Conservation (phyloP, 1,140 invertebrate genomes). For the Lepidurus packardi region DNA sequence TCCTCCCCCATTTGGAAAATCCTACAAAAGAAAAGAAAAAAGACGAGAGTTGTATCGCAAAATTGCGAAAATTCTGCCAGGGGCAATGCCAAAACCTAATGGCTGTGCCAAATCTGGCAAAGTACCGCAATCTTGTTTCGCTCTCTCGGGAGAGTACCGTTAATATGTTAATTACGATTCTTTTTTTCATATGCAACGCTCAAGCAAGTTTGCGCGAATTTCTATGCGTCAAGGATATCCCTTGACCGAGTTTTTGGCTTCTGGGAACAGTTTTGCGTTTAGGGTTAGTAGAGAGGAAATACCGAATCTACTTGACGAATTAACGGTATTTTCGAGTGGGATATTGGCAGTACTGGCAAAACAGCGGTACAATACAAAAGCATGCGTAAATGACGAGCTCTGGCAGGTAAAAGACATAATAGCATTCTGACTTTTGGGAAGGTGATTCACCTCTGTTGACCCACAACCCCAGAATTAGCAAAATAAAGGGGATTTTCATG, state of each 20-base stretch:
- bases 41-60: neutral
- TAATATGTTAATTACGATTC: neutral
- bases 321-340: neutral
- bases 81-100: neutral
- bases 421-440: neutral
- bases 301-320: neutral
- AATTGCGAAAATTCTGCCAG: neutral
- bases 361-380: neutral
- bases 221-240: neutral
- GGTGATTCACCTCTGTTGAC: slow-evolving; percentile 4
- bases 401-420: neutral
- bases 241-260: neutral
- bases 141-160: neutral
- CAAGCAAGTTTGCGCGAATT: neutral
- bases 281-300: neutral
- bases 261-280: neutral
- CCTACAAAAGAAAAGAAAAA: too few relatives aligned
- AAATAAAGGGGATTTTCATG: neutral
- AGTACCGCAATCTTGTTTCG: neutral
- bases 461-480: neutral
- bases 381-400: neutral
- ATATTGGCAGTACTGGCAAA: neutral
- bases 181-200: neutral
- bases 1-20: too few relatives aligned
- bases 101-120: neutral